Base-by-base conservation (phyloP, 2,888 invertebrate species). In the Drosophila maculinotata region DNA sequence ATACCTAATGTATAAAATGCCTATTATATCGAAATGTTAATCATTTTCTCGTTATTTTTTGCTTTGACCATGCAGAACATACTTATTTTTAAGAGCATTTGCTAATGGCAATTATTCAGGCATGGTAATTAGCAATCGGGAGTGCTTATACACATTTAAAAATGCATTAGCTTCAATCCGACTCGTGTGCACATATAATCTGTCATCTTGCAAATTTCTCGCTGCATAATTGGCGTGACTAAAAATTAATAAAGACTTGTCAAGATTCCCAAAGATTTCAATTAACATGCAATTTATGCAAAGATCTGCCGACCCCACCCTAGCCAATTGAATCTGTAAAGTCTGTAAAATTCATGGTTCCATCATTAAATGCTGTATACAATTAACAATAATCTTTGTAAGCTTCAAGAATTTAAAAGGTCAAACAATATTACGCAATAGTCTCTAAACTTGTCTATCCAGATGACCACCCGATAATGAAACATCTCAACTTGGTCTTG, bases 401-500 rank as follows among this genome's bases (percentile, higher is more conserved):
- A 38, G 3, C 26, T 25, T 17, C 2, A 28, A 28, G 28, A 44
- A 49, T 64, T 31, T 36, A 31, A 70, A 80, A 81, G 67, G 69
- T 72, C 69, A 77, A 35, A 20, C 1, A 20, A 17, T 35, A 69
- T 85, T 82, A 74, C 86, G 79, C 68, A 76, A 76, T 49, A 39
- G 42, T 23, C 4, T 3, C 15, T 15, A 69, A 81, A 80, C 72
- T 75, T 49, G 80, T 78, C 65, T 64, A 26, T 67, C 65, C 62
- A 67, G 80, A 64, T 30, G 49, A 77, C 48, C 53, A 25, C 35
- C 56, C 53, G 81, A 66, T 83, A 83, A 66, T 68, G 58, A 66
- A 69, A 48, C 28, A 45, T 23, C 20, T 63, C 28, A 59, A 66
- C 65, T 71, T 80, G 81, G 68, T 83, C 84, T 81, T 80, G 65